phyloP scores from a whole-genome alignment of 2,888 invertebrate species.

The Stratiomys singularior region DNA sequence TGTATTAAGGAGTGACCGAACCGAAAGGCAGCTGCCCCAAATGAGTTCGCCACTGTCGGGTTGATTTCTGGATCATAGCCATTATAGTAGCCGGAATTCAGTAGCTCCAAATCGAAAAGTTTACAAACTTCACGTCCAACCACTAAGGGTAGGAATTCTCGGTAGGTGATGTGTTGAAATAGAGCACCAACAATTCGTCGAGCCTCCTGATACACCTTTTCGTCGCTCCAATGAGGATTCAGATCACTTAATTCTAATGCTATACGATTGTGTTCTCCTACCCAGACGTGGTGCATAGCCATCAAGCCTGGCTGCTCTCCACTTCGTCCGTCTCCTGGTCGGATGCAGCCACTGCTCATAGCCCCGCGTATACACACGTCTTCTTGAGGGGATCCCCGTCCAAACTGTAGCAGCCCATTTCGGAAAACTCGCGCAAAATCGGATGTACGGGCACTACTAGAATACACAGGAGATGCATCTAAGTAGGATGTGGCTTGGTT shows the following conservation, averaged over 20 bases:
- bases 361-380: constrained; percentile 79
- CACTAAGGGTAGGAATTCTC: constrained; percentile 84
- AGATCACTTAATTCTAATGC: constrained; percentile 76
- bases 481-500: constrained; percentile 85
- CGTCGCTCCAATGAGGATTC: constrained; percentile 90
- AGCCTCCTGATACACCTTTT: constrained; percentile 85
- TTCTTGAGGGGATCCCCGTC: constrained; percentile 73
- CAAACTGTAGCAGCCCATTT: constrained; percentile 76
- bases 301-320: constrained; percentile 79
- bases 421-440: constrained; percentile 80
- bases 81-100: constrained; percentile 75
- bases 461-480: constrained; percentile 85
- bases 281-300: constrained; percentile 65
- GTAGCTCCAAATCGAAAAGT: constrained; percentile 78
- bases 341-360: constrained; percentile 78
- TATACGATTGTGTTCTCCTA: constrained; percentile 71
- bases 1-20: constrained; percentile 90
- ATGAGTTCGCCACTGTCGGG: constrained; percentile 80
- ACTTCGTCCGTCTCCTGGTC: constrained; percentile 80
- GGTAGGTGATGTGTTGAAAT: constrained; percentile 85
- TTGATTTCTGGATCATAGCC: constrained; percentile 77
- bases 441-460: constrained; percentile 77
- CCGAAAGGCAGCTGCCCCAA: constrained; percentile 84
- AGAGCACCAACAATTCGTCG: constrained; percentile 83
- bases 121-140: constrained; percentile 79